Conservation (phyloP, 2,888 invertebrate genomes). For the Sarcophaga rosellei region DNA sequence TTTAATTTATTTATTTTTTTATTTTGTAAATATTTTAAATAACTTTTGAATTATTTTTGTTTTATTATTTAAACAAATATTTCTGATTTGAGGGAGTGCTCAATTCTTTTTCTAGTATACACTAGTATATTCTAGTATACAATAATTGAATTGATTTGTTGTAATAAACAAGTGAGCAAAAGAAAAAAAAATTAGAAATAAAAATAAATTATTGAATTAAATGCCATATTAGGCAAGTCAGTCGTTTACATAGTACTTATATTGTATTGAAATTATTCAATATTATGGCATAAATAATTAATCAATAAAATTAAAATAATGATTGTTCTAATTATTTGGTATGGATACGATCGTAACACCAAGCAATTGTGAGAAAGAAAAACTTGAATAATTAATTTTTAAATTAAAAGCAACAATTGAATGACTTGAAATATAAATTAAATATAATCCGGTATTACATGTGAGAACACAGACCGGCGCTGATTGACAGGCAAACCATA, state of each 20-base stretch:
- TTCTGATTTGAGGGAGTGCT: too few relatives aligned
- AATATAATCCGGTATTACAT: slow-evolving; percentile 15
- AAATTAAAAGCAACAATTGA: too few relatives aligned
- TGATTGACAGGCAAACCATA: neutral
- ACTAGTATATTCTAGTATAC: neutral
- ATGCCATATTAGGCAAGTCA: slow-evolving; percentile 24
- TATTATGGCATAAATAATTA: neutral
- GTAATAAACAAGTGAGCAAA: too few relatives aligned
- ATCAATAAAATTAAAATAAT: neutral
- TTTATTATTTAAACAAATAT: too few relatives aligned
- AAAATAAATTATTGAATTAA: neutral
- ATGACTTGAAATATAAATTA: neutral
- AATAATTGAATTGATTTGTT: slow-evolving; percentile 22
- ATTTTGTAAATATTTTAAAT: too few relatives aligned
- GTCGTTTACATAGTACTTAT: slow-evolving; percentile 16
- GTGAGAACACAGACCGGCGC: neutral
- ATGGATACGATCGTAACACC: neutral
- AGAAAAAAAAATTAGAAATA: too few relatives aligned
- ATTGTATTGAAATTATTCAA: slow-evolving; percentile 14
- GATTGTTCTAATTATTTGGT: slow-evolving; percentile 8
- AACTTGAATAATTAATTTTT: neutral
- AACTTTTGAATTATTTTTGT: too few relatives aligned
- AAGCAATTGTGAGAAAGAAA: neutral
- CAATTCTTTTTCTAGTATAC: too few relatives aligned
- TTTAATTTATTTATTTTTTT: too few relatives aligned